Conservation (phyloP, 2,113 vertebrate genomes). For the Anolis sagrei region DNA sequence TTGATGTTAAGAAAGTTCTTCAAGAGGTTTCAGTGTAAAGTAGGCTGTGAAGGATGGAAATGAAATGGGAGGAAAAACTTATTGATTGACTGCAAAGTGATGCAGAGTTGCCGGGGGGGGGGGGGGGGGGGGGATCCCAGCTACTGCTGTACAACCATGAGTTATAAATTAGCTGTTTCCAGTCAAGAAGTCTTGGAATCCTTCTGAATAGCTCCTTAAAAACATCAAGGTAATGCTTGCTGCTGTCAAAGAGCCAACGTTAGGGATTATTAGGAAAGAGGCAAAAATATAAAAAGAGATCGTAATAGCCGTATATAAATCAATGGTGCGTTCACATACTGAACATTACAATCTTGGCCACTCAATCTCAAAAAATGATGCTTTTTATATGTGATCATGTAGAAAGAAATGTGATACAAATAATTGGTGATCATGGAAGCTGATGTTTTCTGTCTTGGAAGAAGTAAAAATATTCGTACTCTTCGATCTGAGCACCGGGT, state of each 20-base stretch:
- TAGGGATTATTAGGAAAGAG: constrained; percentile 22
- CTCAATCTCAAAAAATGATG: constrained; percentile 20
- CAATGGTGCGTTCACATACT: not conserved
- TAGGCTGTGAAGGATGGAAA: not conserved
- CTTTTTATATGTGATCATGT: not conserved
- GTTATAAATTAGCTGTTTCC: constrained; percentile 22
- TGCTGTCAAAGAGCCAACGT: constrained; percentile 27
- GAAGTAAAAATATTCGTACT: constrained; percentile 7
- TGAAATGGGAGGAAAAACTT: constrained; percentile 2
- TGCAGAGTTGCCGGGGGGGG: not conserved
- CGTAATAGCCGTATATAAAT: constrained; percentile 26
- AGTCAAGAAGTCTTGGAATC: constrained; percentile 12
- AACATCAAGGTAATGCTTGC: constrained; percentile 27
- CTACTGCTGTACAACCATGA: not conserved
- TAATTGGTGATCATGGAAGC: not conserved
- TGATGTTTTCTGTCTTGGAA: not conserved
- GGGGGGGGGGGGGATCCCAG: not conserved
- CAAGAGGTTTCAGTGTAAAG: not conserved
- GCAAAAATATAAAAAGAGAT: constrained; percentile 15
- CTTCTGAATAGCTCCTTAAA: constrained; percentile 21
- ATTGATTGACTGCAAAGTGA: constrained; percentile 1
- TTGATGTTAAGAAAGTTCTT: not conserved
- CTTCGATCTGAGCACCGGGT: not conserved
- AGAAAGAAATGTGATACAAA: constrained; percentile 1
- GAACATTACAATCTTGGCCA: constrained; percentile 4